Percentiles rank a stretch among this genome's conserved stretches.
Evolutionary conservation across 2,888 invertebrate species (phyloP).

Genomic region (Spialia ferax): DNA sequence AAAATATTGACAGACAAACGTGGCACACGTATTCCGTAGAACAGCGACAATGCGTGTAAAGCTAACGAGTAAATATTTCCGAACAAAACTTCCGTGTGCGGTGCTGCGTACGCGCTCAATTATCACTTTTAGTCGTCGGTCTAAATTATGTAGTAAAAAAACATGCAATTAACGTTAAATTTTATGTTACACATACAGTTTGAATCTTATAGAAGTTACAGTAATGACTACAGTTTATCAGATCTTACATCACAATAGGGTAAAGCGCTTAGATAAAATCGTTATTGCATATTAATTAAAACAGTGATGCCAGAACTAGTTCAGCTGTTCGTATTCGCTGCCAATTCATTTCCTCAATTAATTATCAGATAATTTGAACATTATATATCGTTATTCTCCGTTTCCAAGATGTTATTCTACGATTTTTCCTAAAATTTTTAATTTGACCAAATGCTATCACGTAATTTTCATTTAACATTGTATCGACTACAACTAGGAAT

Average conservation of each 20-base stretch:
- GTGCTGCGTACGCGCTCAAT: neutral
- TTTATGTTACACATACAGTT: neutral
- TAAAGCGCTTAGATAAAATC: slow-evolving; percentile 12
- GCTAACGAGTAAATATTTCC: neutral
- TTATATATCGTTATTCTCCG: no score
- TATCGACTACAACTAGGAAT: no score
- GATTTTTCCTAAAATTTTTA: no score
- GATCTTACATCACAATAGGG: slow-evolving; percentile 13
- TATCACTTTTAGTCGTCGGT: neutral
- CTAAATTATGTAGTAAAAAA: neutral
- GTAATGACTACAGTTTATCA: neutral
- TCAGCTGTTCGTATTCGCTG: neutral
- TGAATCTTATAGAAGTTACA: neutral
- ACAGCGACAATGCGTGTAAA: neutral
- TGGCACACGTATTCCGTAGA: neutral
- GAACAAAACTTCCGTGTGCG: neutral
- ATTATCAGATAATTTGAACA: no score
- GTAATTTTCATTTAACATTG: no score
- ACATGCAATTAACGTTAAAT: neutral
- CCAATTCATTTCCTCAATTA: neutral
- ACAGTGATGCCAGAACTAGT: slow-evolving; percentile 7
- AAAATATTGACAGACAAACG: slow-evolving; percentile 29
- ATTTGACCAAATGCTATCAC: no score
- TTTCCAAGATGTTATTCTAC: no score
- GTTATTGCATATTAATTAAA: slow-evolving; percentile 4